Evolutionary conservation across 2,113 vertebrate species (phyloP).

Genomic region (Gasterosteus aculeatus): DNA sequence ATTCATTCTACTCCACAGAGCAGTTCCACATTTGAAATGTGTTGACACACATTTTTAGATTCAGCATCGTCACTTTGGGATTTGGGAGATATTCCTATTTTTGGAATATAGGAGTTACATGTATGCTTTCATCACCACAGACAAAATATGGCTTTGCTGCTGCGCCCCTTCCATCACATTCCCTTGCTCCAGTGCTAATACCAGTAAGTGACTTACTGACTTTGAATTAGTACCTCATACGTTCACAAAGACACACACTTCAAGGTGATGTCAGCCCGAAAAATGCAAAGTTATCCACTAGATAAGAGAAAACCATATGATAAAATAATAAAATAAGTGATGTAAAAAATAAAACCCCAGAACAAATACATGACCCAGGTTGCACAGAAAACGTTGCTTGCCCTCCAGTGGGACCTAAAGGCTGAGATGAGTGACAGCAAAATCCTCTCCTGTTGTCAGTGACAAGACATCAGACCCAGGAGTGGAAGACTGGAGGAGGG

Average conservation of each 20-base stretch:
- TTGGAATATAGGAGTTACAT: background rate
- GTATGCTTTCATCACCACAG: background rate
- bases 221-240: background rate
- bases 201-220: background rate
- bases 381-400: background rate
- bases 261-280: background rate
- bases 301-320: background rate
- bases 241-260: background rate
- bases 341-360: background rate
- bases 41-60: background rate
- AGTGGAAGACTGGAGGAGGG: constrained; percentile 32
- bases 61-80: background rate
- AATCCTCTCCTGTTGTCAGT: background rate
- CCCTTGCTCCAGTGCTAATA: too few relatives aligned
- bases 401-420: background rate
- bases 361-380: background rate
- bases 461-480: background rate
- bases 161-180: too few relatives aligned
- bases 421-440: background rate
- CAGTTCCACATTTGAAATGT: background rate
- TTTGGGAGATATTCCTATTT: background rate
- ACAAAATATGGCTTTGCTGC: too few relatives aligned
- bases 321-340: background rate
- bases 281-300: background rate
- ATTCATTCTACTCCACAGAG: too few relatives aligned